Evolutionary conservation across 2,797 vertebrate species (phyloP).

Genomic region (Otolemur crassicaudatus): DNA sequence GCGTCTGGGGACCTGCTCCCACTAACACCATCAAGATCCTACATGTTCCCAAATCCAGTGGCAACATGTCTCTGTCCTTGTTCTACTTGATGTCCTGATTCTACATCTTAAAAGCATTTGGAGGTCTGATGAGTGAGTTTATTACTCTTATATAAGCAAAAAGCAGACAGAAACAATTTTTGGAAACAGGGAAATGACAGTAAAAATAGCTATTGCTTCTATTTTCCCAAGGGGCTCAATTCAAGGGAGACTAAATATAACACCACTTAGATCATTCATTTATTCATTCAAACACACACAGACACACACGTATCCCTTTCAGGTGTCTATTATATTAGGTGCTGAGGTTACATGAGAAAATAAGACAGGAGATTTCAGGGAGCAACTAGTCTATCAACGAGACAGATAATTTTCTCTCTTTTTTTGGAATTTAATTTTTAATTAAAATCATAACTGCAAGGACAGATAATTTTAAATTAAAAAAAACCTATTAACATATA

Average conservation of each 20-base stretch:
- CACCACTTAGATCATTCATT: not conserved
- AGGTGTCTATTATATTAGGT: not conserved
- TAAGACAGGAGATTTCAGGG: not conserved
- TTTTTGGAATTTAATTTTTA: no score
- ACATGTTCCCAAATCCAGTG: not conserved
- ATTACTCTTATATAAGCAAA: not conserved
- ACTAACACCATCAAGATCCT: not conserved
- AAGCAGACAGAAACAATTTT: not conserved
- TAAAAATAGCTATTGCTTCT: not conserved
- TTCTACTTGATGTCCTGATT: slow-evolving; percentile 19
- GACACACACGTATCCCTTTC: not conserved
- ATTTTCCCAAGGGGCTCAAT: not conserved
- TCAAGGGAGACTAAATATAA: not conserved
- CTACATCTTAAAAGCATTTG: slow-evolving; percentile 1
- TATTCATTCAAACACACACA: not conserved
- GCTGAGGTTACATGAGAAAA: not conserved
- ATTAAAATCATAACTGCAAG: no score
- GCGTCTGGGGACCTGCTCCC: not conserved
- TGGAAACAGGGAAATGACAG: not conserved
- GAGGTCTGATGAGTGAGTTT: not conserved
- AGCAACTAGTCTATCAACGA: not conserved
- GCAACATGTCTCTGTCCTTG: not conserved
- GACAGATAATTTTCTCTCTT: not conserved
- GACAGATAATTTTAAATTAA: not conserved
- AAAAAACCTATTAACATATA: not conserved